Base-by-base conservation (phyloP, 1,140 invertebrate species). In the Pararge aegeria region DNA sequence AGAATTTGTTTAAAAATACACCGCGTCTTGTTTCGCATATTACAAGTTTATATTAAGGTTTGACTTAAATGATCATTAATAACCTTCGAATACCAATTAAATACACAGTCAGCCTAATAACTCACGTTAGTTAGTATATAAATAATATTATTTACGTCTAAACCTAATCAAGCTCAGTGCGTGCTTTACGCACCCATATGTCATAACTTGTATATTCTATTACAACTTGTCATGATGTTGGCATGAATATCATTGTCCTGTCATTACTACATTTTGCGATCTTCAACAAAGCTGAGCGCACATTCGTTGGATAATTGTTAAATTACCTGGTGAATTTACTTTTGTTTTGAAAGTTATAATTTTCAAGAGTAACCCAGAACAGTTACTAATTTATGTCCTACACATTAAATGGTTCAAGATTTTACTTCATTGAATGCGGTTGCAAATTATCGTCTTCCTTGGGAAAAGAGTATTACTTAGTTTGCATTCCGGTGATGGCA, bases 161-260 rank as follows among this genome's bases (percentile, higher is more conserved):
- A 63, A 50, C 44, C 63, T 54, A 61, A 70, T 70, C 62, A 70
- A 34, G 63, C 46, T 54, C 46, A 38, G 38, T 64, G 54, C 61
- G 49, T 37, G 48, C 46, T 16, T 60, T 66, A 65, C 59, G 58
- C 67, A 56, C 42, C 57, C 53, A 61, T 70, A 66, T 68, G 71
- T 74, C 66, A 65, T 71, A 64, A 54, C 62, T 66, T 64, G 48
- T 53, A 68, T 75, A 66, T 66, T 71, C 42, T 64, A 75, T 80
- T 75, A 42, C 68, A 70, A 66, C 29, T 68, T 34, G 30, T 34
- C 30, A 34, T 34, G 29, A 30, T 30, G 30, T 12, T 34, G 30
- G 9, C 30, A 34, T 34, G 12, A 34, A 34, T 34, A 34, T 34
- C 30, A 61, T 60, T 63, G 61, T 63, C 29, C 55, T 49, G 49